These are phyloP conservation scores for Acyrthosiphon pisum DNA, from an alignment of 1,140 invertebrate species.

Conservation along the genomic window DNA sequence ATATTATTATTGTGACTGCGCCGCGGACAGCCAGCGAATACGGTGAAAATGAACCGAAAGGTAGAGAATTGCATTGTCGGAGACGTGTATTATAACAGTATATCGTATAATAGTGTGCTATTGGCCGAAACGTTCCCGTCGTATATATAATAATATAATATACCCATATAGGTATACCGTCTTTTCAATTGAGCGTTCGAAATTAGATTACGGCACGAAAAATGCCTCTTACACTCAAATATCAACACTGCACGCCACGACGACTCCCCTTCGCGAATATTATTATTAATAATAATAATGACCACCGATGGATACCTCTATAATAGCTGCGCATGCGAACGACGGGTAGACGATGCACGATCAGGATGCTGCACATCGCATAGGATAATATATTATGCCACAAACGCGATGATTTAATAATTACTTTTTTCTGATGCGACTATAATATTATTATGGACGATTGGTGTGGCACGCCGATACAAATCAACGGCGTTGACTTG, in stretches of 20 bases:
- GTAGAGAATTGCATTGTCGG: background rate
- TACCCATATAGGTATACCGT: background rate
- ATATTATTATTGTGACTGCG: background rate
- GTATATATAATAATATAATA: background rate
- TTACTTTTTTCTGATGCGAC: background rate
- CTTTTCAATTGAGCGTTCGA: background rate
- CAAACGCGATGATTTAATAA: background rate
- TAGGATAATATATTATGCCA: background rate
- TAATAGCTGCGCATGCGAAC: background rate
- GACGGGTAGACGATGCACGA: background rate
- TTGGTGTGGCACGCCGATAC: background rate
- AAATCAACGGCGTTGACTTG: background rate
- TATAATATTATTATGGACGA: background rate
- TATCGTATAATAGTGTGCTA: background rate
- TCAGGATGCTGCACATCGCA: background rate
- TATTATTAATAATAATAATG: background rate
- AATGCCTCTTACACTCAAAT: background rate
- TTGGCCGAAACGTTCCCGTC: background rate
- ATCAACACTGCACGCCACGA: background rate
- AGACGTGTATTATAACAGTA: background rate
- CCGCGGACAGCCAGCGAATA: background rate
- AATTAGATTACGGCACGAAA: background rate
- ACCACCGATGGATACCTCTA: background rate
- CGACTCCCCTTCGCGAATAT: background rate
- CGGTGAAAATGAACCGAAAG: background rate